Evolutionary conservation across 2,113 vertebrate species (phyloP).

Genomic region (Octodon degus): DNA sequence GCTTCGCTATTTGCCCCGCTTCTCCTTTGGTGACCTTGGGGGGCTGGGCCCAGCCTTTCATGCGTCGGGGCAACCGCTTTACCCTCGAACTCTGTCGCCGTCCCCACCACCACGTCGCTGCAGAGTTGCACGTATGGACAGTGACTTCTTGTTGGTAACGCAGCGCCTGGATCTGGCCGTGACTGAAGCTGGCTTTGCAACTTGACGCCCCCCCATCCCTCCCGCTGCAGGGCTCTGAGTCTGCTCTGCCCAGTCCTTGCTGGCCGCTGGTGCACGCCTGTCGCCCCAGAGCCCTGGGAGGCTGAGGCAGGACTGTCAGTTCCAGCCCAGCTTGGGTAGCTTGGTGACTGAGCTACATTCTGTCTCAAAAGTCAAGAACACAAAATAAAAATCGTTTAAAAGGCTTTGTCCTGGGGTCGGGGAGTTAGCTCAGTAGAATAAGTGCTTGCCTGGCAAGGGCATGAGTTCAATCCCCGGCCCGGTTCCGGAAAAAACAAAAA

Average conservation of each 20-base stretch:
- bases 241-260: background rate
- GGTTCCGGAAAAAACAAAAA: no score
- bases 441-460: no score
- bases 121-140: background rate
- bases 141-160: background rate
- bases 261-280: background rate
- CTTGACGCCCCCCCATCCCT: background rate
- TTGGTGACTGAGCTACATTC: background rate
- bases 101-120: background rate
- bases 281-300: background rate
- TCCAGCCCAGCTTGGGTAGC: background rate
- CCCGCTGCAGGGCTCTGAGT: background rate
- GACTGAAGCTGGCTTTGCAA: background rate
- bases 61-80: background rate
- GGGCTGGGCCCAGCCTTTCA: background rate
- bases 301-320: background rate
- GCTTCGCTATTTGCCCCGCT: background rate
- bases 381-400: background rate
- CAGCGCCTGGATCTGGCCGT: background rate
- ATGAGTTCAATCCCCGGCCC: no score
- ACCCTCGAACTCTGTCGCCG: background rate
- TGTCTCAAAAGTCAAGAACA: background rate
- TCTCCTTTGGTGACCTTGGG: background rate
- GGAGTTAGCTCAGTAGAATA: no score
- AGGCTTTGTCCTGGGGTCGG: no score